Conservation (phyloP, 2,113 vertebrate species). For the Glaucidium brasilianum region DNA sequence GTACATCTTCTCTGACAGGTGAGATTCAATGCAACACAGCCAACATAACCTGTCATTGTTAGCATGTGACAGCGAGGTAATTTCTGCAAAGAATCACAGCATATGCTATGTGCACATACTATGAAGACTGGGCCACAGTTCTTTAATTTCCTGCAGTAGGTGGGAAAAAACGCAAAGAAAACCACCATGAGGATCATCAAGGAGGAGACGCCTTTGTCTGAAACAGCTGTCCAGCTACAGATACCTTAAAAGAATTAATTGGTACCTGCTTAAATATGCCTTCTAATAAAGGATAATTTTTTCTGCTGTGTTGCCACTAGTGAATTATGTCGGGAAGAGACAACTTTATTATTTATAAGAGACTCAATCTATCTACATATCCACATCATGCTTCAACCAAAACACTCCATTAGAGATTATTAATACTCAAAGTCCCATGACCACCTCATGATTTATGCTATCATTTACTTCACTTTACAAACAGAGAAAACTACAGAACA, state of each 20-base stretch:
- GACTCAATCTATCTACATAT: not conserved
- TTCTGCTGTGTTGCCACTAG: not conserved
- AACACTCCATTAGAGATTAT: not conserved
- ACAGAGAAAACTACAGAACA: not conserved
- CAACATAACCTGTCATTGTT: rapidly evolving
- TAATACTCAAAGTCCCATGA: not conserved
- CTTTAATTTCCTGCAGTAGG: not conserved
- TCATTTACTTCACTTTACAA: not conserved
- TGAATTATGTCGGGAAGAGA: not conserved
- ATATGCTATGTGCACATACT: too few relatives aligned
- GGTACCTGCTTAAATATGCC: not conserved
- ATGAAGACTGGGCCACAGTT: not conserved
- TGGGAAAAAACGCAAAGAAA: not conserved
- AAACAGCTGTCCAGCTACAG: not conserved
- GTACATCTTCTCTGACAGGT: not conserved
- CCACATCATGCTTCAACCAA: not conserved
- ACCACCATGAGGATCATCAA: not conserved
- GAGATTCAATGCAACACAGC: rapidly evolving
- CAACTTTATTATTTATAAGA: not conserved
- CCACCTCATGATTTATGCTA: not conserved
- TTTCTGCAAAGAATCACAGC: not conserved
- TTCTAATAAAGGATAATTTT: not conserved
- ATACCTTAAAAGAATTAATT: not conserved
- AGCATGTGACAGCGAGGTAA: rapidly evolving
- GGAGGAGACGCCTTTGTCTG: not conserved